These are phyloP conservation scores for Megaustenia siamemsis DNA, from an alignment of 2,888 invertebrate genomes.

Conservation along the genomic window DNA sequence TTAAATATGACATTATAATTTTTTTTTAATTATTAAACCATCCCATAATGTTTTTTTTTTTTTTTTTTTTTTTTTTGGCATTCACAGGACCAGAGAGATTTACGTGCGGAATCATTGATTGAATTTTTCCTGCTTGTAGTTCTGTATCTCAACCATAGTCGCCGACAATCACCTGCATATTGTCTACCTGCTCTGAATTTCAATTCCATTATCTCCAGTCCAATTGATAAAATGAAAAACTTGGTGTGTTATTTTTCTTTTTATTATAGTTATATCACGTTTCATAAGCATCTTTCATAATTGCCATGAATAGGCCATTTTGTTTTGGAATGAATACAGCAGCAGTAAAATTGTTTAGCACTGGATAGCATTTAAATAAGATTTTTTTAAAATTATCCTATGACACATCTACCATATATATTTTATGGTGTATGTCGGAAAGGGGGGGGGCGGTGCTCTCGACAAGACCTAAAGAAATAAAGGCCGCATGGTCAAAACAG, in stretches of 20 bases:
- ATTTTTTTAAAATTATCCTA: too few relatives aligned
- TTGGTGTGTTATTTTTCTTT: conserved; percentile 27
- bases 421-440: too few relatives aligned
- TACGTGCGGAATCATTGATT: conserved; percentile 59
- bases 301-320: too few relatives aligned
- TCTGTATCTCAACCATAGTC: conserved; percentile 69
- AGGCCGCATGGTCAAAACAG: too few relatives aligned
- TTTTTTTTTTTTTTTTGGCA: not conserved
- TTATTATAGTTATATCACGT: not conserved
- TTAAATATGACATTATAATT: not conserved
- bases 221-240: conserved; percentile 1
- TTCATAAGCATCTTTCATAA: too few relatives aligned
- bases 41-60: not conserved
- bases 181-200: conserved; percentile 3
- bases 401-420: too few relatives aligned
- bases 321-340: too few relatives aligned
- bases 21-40: not conserved
- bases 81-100: conserved; percentile 40
- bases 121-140: conserved; percentile 76
- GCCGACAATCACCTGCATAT: conserved; percentile 54
- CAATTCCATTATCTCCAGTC: conserved; percentile 15
- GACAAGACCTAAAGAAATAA: too few relatives aligned
- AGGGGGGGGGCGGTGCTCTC: too few relatives aligned
- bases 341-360: too few relatives aligned
- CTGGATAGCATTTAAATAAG: too few relatives aligned